Conservation (phyloP, 2,888 invertebrate genomes). For the Parnassius mnemosyne region DNA sequence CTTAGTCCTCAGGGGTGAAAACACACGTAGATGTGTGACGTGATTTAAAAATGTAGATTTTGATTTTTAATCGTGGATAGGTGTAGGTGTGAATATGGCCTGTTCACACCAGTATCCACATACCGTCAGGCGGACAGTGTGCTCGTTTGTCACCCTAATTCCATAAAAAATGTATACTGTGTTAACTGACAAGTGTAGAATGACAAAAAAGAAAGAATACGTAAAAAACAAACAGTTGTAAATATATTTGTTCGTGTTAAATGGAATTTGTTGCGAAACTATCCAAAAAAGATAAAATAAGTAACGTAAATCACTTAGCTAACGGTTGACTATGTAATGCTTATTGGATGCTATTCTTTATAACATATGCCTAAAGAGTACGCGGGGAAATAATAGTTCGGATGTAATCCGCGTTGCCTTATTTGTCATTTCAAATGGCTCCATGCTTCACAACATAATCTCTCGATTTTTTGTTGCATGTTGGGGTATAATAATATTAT, state of each 20-base stretch:
- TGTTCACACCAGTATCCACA: too few relatives aligned
- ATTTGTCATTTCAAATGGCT: slow-evolving; percentile 61
- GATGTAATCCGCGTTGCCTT: slow-evolving; percentile 55
- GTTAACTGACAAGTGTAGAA: too few relatives aligned
- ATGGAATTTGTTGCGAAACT: not conserved
- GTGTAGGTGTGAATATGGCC: too few relatives aligned
- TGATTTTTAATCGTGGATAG: too few relatives aligned
- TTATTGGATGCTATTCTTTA: slow-evolving; percentile 44
- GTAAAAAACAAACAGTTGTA: too few relatives aligned
- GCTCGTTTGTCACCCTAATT: too few relatives aligned
- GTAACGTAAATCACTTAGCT: slow-evolving; percentile 45
- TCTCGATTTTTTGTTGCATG: slow-evolving; percentile 50
- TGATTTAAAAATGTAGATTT: too few relatives aligned
- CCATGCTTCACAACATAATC: slow-evolving; percentile 51
- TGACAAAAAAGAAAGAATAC: too few relatives aligned
- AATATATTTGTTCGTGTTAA: not conserved
- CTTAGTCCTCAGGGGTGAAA: too few relatives aligned
- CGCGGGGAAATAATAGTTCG: slow-evolving; percentile 45
- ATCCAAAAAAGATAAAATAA: slow-evolving; percentile 1
- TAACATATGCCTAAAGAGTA: slow-evolving; percentile 44
- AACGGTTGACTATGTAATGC: slow-evolving; percentile 40
- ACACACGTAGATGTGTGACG: too few relatives aligned
- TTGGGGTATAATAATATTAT: slow-evolving; percentile 53
- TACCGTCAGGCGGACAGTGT: too few relatives aligned
- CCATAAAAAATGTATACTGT: too few relatives aligned